Evolutionary conservation across 2,797 vertebrate species (phyloP).

Genomic region (Microctenopoma lineatum): DNA sequence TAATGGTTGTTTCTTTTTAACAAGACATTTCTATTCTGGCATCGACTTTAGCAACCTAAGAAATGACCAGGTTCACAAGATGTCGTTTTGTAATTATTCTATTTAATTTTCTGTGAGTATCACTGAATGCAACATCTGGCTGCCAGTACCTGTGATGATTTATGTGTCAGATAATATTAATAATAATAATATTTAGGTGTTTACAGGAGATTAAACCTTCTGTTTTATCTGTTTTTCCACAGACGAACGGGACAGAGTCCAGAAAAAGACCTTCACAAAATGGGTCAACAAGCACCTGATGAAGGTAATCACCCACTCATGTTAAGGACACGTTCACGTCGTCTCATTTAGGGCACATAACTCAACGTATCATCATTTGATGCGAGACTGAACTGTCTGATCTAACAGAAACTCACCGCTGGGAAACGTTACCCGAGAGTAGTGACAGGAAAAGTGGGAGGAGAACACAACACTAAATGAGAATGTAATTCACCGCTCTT

Average conservation of each 20-base stretch:
- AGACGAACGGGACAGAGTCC: conserved; percentile 96
- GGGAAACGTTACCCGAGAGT: not conserved
- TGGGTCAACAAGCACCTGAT: conserved; percentile 99
- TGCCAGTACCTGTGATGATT: too few relatives aligned
- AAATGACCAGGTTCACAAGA: too few relatives aligned
- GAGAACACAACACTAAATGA: not conserved
- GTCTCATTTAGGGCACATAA: not conserved
- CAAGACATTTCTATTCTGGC: too few relatives aligned
- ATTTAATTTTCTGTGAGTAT: not conserved
- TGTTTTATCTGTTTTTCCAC: conserved; percentile 55
- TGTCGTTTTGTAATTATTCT: not conserved
- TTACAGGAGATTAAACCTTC: not conserved
- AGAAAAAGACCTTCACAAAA: conserved; percentile 99
- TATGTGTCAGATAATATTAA: too few relatives aligned
- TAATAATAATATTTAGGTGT: too few relatives aligned
- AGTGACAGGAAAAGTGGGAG: conserved; percentile 4
- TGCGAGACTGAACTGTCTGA: not conserved
- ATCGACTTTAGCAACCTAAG: too few relatives aligned
- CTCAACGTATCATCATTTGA: not conserved
- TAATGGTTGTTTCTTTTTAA: not conserved
- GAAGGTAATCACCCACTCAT: conserved; percentile 84
- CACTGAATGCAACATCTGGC: not conserved
- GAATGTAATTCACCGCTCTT: not conserved
- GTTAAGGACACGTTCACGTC: not conserved
- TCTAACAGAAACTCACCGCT: not conserved